These are phyloP conservation scores for Lordiphosa mommai DNA, from an alignment of 1,140 invertebrate genomes.

Conservation along the genomic window DNA sequence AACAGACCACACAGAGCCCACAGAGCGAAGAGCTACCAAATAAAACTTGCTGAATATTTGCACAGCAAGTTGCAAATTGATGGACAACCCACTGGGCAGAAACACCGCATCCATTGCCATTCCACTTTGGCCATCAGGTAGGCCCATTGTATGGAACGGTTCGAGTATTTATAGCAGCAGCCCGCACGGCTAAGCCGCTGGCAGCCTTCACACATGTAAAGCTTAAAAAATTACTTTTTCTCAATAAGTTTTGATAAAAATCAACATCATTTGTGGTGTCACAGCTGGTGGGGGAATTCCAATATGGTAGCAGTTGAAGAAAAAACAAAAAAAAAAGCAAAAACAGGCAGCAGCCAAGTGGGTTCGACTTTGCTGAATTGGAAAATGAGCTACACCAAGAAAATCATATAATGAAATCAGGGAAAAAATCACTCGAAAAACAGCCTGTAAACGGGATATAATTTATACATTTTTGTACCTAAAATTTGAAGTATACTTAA, in stretches of 20 bases:
- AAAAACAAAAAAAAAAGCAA: constrained; percentile 11
- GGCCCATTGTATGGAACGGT: constrained; percentile 38
- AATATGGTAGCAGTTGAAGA: constrained; percentile 57
- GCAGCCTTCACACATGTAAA: constrained; percentile 51
- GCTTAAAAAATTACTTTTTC: constrained; percentile 75
- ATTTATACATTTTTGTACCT: no score
- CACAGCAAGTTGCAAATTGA: constrained; percentile 68
- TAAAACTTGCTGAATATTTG: constrained; percentile 70
- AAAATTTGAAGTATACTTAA: no score
- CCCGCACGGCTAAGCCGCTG: constrained; percentile 27
- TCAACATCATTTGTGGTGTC: constrained; percentile 72
- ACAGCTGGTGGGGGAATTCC: constrained; percentile 73
- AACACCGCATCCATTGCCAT: constrained; percentile 5
- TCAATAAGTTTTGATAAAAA: constrained; percentile 78
- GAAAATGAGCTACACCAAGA: constrained; percentile 10
- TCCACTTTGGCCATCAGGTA: constrained; percentile 16
- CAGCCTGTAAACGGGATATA: no score
- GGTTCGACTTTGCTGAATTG: constrained; percentile 2
- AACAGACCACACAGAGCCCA: constrained; percentile 34
- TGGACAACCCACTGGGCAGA: constrained; percentile 57
- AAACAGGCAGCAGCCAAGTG: constrained; percentile 4
- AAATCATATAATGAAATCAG: no score
- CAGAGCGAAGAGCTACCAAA: constrained; percentile 41
- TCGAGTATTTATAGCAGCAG: constrained; percentile 60
- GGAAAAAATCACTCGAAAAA: no score